Conservation (phyloP, 1,140 invertebrate species). For the Triops cancriformis region DNA sequence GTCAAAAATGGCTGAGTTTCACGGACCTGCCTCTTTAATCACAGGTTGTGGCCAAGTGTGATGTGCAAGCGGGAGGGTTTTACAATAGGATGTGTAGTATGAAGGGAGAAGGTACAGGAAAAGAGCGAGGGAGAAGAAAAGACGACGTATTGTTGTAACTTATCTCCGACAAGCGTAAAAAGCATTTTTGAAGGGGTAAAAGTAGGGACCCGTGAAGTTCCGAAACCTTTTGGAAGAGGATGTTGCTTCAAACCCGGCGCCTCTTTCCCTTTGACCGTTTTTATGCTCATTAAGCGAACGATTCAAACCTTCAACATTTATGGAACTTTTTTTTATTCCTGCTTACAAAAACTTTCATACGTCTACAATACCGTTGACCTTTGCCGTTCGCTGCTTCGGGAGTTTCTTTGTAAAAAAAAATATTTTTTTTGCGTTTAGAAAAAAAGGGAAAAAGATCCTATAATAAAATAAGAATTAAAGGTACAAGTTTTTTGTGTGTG, state of each 20-base stretch:
- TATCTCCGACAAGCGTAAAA: slow-evolving; percentile 4
- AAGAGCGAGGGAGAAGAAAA: not conserved
- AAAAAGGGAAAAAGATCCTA: not conserved
- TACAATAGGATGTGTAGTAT: not conserved
- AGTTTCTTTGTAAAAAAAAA: too few relatives aligned
- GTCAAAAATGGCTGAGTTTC: not conserved
- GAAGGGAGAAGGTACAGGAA: too few relatives aligned
- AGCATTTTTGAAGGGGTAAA: not conserved
- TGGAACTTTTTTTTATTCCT: not conserved
- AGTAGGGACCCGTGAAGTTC: too few relatives aligned
- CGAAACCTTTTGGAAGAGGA: too few relatives aligned
- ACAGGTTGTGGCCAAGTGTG: not conserved
- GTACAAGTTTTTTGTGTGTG: not conserved
- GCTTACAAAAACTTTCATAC: too few relatives aligned
- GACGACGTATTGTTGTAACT: not conserved
- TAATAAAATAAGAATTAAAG: not conserved
- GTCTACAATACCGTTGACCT: too few relatives aligned
- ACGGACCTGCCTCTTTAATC: slow-evolving; percentile 8
- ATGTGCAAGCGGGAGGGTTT: not conserved
- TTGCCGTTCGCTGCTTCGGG: too few relatives aligned
- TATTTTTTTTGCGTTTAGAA: too few relatives aligned
- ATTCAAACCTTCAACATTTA: not conserved
- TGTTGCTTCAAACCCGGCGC: too few relatives aligned
- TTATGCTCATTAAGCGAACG: not conserved
- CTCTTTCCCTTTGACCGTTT: not conserved